Conservation (phyloP, 2,797 vertebrate genomes). For the Hoplostethus mediterraneus region DNA sequence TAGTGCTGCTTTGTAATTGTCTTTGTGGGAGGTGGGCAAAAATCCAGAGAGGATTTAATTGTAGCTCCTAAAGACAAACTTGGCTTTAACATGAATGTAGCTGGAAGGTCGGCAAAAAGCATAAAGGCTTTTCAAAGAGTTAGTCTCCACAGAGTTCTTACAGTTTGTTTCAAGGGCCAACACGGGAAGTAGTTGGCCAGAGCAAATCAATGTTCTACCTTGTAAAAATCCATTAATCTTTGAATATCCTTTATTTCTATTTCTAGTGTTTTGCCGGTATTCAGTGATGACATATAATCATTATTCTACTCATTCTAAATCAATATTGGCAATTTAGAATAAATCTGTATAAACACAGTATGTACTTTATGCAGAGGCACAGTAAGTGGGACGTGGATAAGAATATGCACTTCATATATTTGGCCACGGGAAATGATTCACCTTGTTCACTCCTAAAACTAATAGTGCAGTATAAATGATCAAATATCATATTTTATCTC, state of each 20-base stretch:
- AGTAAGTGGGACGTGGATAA: too few species aligned
- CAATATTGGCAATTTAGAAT: not conserved
- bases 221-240: constrained; percentile 21
- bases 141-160: constrained; percentile 25
- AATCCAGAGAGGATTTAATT: constrained; percentile 41
- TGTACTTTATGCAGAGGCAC: too few species aligned
- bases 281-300: constrained; percentile 15
- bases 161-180: constrained; percentile 42
- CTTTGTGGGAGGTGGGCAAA: constrained; percentile 22
- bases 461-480: constrained; percentile 51
- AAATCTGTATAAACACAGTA: too few species aligned
- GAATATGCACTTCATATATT: not conserved
- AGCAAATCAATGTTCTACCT: too few species aligned
- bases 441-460: constrained; percentile 2
- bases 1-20: constrained; percentile 30
- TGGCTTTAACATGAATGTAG: constrained; percentile 20
- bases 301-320: constrained; percentile 19
- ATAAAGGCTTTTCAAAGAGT: too few species aligned
- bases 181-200: too few species aligned
- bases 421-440: not conserved
- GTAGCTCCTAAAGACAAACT: constrained; percentile 37
- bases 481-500: constrained; percentile 34
- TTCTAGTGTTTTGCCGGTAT: not conserved
- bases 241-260: constrained; percentile 36
- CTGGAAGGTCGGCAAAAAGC: not conserved